Evolutionary conservation across 2,113 vertebrate species (phyloP), one percentile per base, ranked within the genome.

Genomic region (Fukomys damarensis): DNA sequence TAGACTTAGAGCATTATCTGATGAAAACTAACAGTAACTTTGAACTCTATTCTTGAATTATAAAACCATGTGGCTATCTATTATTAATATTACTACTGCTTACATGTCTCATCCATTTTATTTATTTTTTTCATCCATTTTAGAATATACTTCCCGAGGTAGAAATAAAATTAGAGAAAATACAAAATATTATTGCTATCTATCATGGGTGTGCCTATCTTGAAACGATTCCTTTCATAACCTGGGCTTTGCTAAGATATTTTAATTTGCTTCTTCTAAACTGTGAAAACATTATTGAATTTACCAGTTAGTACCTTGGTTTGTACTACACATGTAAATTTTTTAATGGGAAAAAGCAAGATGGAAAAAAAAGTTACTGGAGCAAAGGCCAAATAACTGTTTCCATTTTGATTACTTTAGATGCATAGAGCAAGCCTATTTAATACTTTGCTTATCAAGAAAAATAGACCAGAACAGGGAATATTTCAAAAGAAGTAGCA

Each of bases 401-500:
- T 96, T 89, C 72, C 14, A 61, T 84, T 84, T 49, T 86, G 43
- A 93, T 96, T 93, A 68, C 72, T 91, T 96, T 63, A 93, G n/a
- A 89, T 54, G 84, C 38, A 14, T 49, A 66, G 0, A 3, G 32
- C 4, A 61, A 96, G 17, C 4, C 59, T 76, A 87, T 95, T 95
- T 93, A 90, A 92, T 89, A 81, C 6, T 76, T 89, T 65, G 12
- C 9, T 96, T 89, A 86, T 95, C 72, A 91, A 76, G 66, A 92
- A 95, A 93, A 95, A 79, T 30, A 58, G 5, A 46, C 30, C 61
- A 96, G 87, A 77, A 89, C 8, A 32, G 16, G 65, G 2, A 85
- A 0, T 88, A 68, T 96, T 97, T 17, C 38, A 90, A 96, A 92
- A 94, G 26, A 91, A 94, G 17, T 22, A 66, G 28, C 22, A 93